A percentile compares a stretch with the other conserved stretches of the same genome.
Conservation (phyloP, 2,113 vertebrate genomes). For the Cygnus buccinator region DNA sequence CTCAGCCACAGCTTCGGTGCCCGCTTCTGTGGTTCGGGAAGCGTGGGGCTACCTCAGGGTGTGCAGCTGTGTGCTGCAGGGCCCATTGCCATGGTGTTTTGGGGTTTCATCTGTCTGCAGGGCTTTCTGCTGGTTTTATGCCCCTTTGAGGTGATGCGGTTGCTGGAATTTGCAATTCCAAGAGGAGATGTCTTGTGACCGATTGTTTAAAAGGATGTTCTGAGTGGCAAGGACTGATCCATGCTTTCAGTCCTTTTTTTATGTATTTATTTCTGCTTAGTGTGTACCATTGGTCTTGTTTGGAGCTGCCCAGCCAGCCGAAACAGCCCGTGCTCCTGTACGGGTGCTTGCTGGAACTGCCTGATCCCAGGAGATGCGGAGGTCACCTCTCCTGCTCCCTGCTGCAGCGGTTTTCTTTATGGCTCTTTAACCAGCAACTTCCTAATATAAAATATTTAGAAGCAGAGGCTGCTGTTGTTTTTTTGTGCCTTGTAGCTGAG, state of each 20-base stretch:
- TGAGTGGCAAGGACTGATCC: background rate
- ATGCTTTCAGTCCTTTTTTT: rapidly evolving
- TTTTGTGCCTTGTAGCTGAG: background rate
- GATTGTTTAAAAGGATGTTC: background rate
- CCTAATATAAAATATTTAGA: background rate
- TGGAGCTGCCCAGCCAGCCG: background rate
- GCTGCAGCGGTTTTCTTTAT: background rate
- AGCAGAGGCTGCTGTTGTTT: background rate
- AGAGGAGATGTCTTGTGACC: rapidly evolving
- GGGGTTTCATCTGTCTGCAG: rapidly evolving
- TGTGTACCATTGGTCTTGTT: background rate
- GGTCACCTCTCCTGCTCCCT: background rate
- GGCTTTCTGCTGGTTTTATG: rapidly evolving
- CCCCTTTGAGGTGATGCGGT: rapidly evolving
- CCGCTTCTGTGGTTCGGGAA: background rate
- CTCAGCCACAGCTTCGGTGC: rapidly evolving
- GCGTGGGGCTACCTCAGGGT: rapidly evolving
- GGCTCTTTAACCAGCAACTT: background rate
- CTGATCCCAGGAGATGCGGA: background rate
- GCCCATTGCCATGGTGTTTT: rapidly evolving
- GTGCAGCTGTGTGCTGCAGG: rapidly evolving
- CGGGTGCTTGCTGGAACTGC: background rate
- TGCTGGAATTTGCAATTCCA: background rate
- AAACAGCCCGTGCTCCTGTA: background rate
- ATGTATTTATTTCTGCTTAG: background rate